Evolutionary conservation across 2,888 invertebrate genomes (phyloP).

Genomic region (Pelosia muscerda): DNA sequence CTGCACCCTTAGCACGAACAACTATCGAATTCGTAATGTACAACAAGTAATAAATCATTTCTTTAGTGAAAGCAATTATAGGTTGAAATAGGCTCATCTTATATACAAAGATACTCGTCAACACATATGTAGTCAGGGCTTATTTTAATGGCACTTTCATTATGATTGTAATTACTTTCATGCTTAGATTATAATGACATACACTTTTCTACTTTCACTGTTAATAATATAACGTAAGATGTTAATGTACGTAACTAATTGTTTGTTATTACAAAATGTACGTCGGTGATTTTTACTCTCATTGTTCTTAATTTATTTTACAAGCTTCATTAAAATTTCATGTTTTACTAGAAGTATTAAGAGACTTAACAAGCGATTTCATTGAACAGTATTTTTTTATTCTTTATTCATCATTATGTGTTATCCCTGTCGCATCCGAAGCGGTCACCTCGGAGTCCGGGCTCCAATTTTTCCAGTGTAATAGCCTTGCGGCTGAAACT

Average conservation of each 20-base stretch:
- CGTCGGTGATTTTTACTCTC: neutral
- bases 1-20: no score
- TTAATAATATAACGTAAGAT: constrained; percentile 8
- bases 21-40: no score
- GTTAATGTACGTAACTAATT: constrained; percentile 4
- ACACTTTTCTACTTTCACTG: constrained; percentile 23
- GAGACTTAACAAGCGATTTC: neutral
- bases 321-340: neutral
- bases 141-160: constrained; percentile 13
- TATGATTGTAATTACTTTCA: constrained; percentile 12
- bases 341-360: neutral
- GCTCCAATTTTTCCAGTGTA: no score
- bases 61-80: neutral
- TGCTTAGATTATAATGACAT: constrained; percentile 17
- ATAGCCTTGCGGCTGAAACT: no score
- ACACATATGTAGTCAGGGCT: constrained; percentile 5
- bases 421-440: no score
- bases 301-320: constrained; percentile 2
- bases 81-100: no score
- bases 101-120: no score
- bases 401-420: neutral
- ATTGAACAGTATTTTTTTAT: neutral
- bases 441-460: no score
- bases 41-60: neutral
- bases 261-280: neutral